Evolutionary conservation across 1,140 invertebrate genomes (phyloP).

Genomic region (Brachionus koreanus): DNA sequence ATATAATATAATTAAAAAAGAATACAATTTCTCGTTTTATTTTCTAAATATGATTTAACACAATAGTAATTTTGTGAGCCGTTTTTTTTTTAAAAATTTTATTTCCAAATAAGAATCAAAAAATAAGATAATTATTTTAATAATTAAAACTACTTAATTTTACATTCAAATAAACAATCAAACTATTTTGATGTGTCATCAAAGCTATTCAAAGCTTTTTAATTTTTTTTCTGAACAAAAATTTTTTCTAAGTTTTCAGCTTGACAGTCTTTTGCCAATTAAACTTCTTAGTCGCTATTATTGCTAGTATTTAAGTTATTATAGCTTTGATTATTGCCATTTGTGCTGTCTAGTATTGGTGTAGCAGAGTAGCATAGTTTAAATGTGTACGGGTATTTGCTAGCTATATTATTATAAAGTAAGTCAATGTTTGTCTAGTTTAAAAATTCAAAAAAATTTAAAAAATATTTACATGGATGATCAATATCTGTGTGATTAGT

Average conservation of each 20-base stretch:
- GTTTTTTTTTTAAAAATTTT: neutral
- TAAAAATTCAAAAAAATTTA: neutral
- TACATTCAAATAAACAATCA: slow-evolving; percentile 20
- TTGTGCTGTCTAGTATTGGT: neutral
- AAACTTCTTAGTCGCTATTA: slow-evolving; percentile 16
- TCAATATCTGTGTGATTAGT: slow-evolving; percentile 34
- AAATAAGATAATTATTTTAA: slow-evolving; percentile 17
- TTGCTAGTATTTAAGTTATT: slow-evolving; percentile 22
- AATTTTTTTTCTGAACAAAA: slow-evolving; percentile 1
- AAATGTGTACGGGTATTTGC: slow-evolving; percentile 39
- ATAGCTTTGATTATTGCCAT: neutral
- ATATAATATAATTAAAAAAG: neutral
- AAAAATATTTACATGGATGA: slow-evolving; percentile 34
- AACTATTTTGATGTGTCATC: neutral
- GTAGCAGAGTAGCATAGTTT: slow-evolving; percentile 42
- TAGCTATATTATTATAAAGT: slow-evolving; percentile 15
- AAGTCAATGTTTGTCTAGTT: neutral
- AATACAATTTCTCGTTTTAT: neutral
- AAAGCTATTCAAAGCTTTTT: slow-evolving; percentile 22
- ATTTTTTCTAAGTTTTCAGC: slow-evolving; percentile 15
- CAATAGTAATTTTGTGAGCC: neutral
- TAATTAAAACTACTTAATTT: slow-evolving; percentile 14
- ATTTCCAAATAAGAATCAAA: slow-evolving; percentile 23
- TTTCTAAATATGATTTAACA: neutral
- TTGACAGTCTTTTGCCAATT: neutral